A percentile compares a stretch with the other conserved stretches of the same genome.
Conservation (phyloP, 2,797 vertebrate species). For the Poecilia gillii region DNA sequence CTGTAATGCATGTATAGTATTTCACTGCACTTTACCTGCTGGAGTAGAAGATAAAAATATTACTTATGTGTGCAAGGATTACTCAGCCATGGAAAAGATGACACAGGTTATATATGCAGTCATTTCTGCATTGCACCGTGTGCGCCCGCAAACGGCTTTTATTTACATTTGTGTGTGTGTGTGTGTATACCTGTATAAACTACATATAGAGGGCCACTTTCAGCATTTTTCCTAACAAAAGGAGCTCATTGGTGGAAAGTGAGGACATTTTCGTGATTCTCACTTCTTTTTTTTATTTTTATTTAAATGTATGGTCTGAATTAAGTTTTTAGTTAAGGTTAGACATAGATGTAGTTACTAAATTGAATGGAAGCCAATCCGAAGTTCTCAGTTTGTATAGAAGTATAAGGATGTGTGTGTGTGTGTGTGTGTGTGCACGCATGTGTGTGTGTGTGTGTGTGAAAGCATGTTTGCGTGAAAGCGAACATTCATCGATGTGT, state of each 20-base stretch:
- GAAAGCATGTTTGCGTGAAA: conserved; percentile 66
- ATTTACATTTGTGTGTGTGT: conserved; percentile 47
- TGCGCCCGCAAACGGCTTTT: conserved; percentile 41
- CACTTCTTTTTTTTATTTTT: too few species aligned
- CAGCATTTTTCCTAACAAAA: too few species aligned
- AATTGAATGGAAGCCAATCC: too few species aligned
- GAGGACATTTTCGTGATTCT: too few species aligned
- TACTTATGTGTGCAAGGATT: conserved; percentile 52
- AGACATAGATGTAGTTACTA: too few species aligned
- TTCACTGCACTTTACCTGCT: conserved; percentile 71
- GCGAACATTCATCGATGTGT: conserved; percentile 73
- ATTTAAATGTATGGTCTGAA: too few species aligned
- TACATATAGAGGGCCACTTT: too few species aligned
- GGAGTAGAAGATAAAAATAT: conserved; percentile 59
- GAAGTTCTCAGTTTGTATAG: too few species aligned
- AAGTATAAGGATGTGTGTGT: conserved; percentile 12
- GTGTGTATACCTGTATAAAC: conserved; percentile 46
- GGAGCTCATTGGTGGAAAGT: too few species aligned
- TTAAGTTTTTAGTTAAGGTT: too few species aligned
- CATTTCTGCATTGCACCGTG: conserved; percentile 31
- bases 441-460: conserved; percentile 30
- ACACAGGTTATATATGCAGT: conserved; percentile 43
- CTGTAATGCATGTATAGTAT: conserved; percentile 68
- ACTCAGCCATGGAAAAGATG: conserved; percentile 63
- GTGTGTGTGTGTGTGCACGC: conserved; percentile 10